Conservation (phyloP, 2,797 vertebrate genomes). For the Peromyscus attwateri region DNA sequence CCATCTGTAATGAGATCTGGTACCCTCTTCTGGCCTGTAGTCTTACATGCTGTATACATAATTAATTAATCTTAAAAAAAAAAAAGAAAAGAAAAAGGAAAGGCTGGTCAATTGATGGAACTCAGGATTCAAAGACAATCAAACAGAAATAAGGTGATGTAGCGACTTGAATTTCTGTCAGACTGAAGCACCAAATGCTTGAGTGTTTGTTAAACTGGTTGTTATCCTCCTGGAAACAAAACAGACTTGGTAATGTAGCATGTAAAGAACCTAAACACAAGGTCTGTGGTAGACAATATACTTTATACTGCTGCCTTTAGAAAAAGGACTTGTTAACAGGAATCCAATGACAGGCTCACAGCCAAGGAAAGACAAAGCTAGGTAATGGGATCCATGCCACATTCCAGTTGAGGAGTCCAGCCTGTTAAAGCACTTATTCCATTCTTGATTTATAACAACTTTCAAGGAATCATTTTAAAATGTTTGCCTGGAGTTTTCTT, state of each 20-base stretch:
- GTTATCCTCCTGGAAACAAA: constrained; percentile 72
- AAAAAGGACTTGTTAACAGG: constrained; percentile 22
- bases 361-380: neutral
- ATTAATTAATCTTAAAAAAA: too few species aligned
- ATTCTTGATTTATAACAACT: constrained; percentile 37
- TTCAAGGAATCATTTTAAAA: constrained; percentile 58
- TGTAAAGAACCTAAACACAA: constrained; percentile 41
- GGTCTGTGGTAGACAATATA: constrained; percentile 46
- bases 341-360: neutral
- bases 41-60: too few species aligned
- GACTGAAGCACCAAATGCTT: constrained; percentile 76
- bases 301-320: neutral
- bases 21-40: too few species aligned
- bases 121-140: constrained; percentile 77
- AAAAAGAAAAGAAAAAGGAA: neutral
- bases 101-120: constrained; percentile 69
- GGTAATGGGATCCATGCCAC: neutral
- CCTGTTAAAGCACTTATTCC: constrained; percentile 35
- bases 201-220: constrained; percentile 79
- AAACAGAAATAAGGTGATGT: constrained; percentile 72
- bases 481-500: constrained; percentile 21
- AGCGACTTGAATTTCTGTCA: constrained; percentile 80
- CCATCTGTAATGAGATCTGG: too few species aligned
- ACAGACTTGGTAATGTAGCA: neutral
- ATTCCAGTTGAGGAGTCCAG: neutral